Percentiles rank a stretch among this genome's conserved stretches.
Evolutionary conservation across 2,113 vertebrate species (phyloP).

Genomic region (Empidonax traillii): DNA sequence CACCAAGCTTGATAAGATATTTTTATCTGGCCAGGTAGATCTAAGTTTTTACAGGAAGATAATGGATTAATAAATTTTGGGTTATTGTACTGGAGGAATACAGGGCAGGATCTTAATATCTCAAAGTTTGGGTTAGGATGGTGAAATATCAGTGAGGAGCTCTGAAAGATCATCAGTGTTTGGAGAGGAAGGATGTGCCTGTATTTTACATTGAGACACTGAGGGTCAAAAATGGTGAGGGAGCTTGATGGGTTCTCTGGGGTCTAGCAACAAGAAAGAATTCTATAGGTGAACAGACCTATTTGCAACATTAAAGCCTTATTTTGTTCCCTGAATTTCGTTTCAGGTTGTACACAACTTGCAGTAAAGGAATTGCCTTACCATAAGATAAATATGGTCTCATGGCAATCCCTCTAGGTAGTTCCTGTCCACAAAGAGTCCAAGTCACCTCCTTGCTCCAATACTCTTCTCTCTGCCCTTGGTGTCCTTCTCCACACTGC

Average conservation of each 20-base stretch:
- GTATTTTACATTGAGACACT: background rate
- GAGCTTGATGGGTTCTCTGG: background rate
- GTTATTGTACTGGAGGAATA: background rate
- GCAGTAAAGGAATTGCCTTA: background rate
- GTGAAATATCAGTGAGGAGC: too few species aligned
- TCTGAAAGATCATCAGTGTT: background rate
- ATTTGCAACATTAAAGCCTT: background rate
- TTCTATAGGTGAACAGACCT: background rate
- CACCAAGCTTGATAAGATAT: background rate
- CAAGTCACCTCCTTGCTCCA: fast-evolving
- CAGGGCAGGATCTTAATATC: background rate
- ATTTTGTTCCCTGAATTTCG: background rate
- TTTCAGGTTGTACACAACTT: background rate
- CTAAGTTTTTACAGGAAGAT: background rate
- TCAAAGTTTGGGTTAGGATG: background rate
- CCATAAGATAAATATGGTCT: background rate
- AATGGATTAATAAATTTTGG: background rate
- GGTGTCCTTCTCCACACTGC: background rate
- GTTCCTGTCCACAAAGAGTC: background rate
- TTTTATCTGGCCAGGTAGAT: background rate
- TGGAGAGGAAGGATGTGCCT: background rate
- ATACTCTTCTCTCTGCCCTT: background rate
- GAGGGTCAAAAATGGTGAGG: background rate
- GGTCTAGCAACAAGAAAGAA: background rate
- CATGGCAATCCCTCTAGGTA: background rate